phyloP scores from a whole-genome alignment of 2,888 invertebrate genomes.

The Scrobipalpa atriplicella region DNA sequence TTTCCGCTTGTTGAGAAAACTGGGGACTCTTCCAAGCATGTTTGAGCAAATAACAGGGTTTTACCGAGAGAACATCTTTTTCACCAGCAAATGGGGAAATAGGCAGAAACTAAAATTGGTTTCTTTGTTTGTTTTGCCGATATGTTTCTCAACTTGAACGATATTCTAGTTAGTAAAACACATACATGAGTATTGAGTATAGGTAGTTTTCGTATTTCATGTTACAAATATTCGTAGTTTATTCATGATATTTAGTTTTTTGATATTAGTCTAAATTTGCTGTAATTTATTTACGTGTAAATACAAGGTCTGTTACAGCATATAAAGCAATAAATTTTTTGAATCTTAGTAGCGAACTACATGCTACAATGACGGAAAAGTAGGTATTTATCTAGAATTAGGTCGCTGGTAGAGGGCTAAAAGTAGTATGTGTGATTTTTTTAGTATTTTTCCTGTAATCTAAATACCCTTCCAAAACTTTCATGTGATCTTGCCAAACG shows the following conservation, averaged over 20 bases:
- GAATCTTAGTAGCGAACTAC: no score
- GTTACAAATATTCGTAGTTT: not conserved
- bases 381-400: no score
- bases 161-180: not conserved
- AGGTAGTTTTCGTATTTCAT: not conserved
- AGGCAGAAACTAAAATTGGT: constrained; percentile 9
- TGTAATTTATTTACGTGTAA: no score
- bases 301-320: no score
- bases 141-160: not conserved
- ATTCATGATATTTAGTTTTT: not conserved
- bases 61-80: constrained; percentile 3
- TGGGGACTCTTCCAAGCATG: not conserved
- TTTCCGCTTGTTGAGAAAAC: constrained; percentile 37
- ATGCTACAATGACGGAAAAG: no score
- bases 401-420: no score
- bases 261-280: no score
- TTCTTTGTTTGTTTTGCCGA: constrained; percentile 6
- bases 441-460: no score
- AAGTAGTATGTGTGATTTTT: no score
- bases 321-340: no score
- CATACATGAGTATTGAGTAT: not conserved
- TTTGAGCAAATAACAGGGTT: constrained; percentile 11
- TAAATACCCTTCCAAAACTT: no score
- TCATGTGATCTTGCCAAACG: no score
- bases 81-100: constrained; percentile 4